Percentiles rank a stretch among this genome's conserved stretches.
phyloP scores from a whole-genome alignment of 2,888 invertebrate species.

The Mycalesis mineus region DNA sequence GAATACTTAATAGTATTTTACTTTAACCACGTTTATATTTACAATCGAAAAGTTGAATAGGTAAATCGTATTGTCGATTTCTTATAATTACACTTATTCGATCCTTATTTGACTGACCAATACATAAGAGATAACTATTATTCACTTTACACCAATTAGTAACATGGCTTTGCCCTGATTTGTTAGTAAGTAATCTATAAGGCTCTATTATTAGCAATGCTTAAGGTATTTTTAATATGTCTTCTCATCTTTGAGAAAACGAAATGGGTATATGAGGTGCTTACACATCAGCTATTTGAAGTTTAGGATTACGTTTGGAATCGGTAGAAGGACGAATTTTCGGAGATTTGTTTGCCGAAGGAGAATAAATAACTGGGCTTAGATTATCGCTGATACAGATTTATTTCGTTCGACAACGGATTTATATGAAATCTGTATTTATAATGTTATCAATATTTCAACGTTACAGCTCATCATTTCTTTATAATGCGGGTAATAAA shows the following conservation, averaged over 20 bases:
- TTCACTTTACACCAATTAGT: no score
- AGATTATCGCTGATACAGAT: constrained; percentile 23
- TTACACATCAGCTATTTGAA: constrained; percentile 11
- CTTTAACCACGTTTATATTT: no score
- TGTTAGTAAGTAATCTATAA: no score
- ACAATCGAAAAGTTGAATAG: no score
- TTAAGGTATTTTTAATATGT: not conserved
- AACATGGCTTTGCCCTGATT: no score
- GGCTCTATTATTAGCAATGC: not conserved
- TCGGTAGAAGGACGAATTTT: constrained; percentile 9
- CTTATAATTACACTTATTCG: no score
- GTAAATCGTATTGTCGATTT: no score
- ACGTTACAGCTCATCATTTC: constrained; percentile 8
- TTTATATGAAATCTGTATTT: constrained; percentile 15
- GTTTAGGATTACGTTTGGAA: constrained; percentile 11
- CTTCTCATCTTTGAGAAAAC: not conserved
- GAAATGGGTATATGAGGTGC: constrained; percentile 1
- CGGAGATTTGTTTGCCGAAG: constrained; percentile 16
- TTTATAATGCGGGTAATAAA: not conserved
- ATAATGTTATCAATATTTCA: constrained; percentile 12
- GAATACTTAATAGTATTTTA: no score
- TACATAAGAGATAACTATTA: no score
- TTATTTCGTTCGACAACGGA: constrained; percentile 17
- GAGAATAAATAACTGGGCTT: constrained; percentile 21
- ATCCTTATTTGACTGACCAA: no score